A percentile compares a stretch with the other conserved stretches of the same genome.
Evolutionary conservation across 2,797 vertebrate genomes (phyloP).

Genomic region (Acrossocheilus wenchowensis): DNA sequence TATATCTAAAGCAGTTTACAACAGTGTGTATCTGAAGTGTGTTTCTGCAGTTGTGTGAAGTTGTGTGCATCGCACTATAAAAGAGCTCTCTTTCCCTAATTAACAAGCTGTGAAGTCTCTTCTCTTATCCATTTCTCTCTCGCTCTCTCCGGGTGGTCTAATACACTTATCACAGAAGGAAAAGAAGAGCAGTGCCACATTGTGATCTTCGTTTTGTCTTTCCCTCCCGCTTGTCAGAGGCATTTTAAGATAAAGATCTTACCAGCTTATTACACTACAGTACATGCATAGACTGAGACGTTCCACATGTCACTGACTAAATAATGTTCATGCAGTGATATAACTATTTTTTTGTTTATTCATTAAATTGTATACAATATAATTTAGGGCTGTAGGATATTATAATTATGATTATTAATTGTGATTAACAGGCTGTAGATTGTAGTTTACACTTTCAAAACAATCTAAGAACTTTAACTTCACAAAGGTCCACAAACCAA

Average conservation of each 20-base stretch:
- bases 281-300: background rate
- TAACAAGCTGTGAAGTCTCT: constrained; percentile 42
- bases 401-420: constrained; percentile 3
- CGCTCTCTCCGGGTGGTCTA: background rate
- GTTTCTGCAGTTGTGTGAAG: constrained; percentile 10
- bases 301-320: background rate
- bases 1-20: background rate
- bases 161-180: constrained; percentile 31
- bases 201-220: constrained; percentile 19
- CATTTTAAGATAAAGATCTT: background rate
- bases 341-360: background rate
- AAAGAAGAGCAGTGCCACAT: background rate
- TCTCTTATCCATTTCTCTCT: constrained; percentile 10
- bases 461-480: background rate
- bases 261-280: background rate
- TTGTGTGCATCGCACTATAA: constrained; percentile 35
- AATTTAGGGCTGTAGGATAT: background rate
- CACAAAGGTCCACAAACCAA: background rate
- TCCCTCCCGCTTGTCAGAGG: background rate
- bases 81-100: constrained; percentile 40
- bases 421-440: background rate
- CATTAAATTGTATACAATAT: background rate
- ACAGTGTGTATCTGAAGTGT: background rate
- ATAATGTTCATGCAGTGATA: background rate
- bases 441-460: background rate